Conservation (phyloP, 23 tunicate genomes). For the Ascidia mentula region DNA sequence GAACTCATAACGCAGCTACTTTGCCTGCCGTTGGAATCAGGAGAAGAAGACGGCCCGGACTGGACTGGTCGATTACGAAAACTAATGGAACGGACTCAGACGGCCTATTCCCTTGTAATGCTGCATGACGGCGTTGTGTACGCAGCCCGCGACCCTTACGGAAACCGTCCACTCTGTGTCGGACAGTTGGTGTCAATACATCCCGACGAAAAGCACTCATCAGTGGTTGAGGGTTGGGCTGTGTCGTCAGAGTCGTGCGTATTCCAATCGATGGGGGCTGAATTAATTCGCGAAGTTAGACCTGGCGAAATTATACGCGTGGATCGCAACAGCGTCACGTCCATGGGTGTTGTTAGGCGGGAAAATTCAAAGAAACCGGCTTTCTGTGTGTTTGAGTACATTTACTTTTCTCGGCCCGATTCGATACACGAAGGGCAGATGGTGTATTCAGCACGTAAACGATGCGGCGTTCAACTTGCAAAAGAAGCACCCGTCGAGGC, state of each 20-base stretch:
- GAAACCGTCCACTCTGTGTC: constrained; percentile 77
- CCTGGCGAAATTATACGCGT: constrained; percentile 77
- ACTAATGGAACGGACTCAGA: constrained; percentile 60
- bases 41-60: constrained; percentile 22
- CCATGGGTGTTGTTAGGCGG: constrained; percentile 40
- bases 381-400: constrained; percentile 83
- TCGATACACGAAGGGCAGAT: constrained; percentile 68
- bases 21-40: constrained; percentile 58
- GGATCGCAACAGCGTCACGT: constrained; percentile 26
- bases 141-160: constrained; percentile 85
- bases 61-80: constrained; percentile 53
- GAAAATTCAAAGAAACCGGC: constrained; percentile 52
- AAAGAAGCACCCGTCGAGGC: constrained; percentile 78
- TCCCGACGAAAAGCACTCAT: not conserved
- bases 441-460: constrained; percentile 58
- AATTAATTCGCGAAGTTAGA: constrained; percentile 41
- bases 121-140: constrained; percentile 57
- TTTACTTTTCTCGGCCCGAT: constrained; percentile 80
- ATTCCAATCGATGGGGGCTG: constrained; percentile 72
- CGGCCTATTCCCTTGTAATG: constrained; percentile 64
- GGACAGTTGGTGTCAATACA: constrained; percentile 24
- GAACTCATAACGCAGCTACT: constrained; percentile 76
- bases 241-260: constrained; percentile 88
- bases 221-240: constrained; percentile 47
- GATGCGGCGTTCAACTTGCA: constrained; percentile 66